These are phyloP conservation scores for Mythimna ferrago DNA, from an alignment of 2,888 invertebrate genomes.

Conservation along the genomic window DNA sequence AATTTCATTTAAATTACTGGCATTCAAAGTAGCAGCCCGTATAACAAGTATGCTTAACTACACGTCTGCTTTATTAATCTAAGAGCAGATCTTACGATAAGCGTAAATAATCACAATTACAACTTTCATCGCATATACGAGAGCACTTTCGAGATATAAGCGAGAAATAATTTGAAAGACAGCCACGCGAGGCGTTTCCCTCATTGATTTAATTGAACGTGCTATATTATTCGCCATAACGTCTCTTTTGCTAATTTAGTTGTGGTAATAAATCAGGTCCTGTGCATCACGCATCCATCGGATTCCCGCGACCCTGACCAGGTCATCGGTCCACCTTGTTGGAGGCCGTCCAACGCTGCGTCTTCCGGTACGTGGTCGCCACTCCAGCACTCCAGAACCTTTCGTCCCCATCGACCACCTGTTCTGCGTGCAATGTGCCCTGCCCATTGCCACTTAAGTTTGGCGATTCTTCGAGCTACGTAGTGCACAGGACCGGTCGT, in stretches of 20 bases:
- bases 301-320: too few species aligned
- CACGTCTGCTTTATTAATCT: constrained; percentile 39
- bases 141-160: constrained; percentile 51
- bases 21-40: neutral
- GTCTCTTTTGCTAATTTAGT: neutral
- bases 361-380: too few species aligned
- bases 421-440: too few species aligned
- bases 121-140: constrained; percentile 54
- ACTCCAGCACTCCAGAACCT: too few species aligned
- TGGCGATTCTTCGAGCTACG: too few species aligned
- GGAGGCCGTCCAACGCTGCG: too few species aligned
- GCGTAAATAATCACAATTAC: constrained; percentile 56
- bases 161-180: constrained; percentile 46
- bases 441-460: too few species aligned
- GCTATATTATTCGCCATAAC: constrained; percentile 34
- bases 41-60: constrained; percentile 30
- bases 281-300: too few species aligned
- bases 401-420: too few species aligned
- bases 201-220: constrained; percentile 42
- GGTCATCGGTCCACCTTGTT: too few species aligned
- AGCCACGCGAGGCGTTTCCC: constrained; percentile 46
- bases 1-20: neutral
- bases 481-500: too few species aligned
- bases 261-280: neutral
- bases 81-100: constrained; percentile 45